A percentile compares a stretch with the other conserved stretches of the same genome.
Evolutionary conservation across 2,113 vertebrate genomes (phyloP).

Genomic region (Tonatia bakeri): DNA sequence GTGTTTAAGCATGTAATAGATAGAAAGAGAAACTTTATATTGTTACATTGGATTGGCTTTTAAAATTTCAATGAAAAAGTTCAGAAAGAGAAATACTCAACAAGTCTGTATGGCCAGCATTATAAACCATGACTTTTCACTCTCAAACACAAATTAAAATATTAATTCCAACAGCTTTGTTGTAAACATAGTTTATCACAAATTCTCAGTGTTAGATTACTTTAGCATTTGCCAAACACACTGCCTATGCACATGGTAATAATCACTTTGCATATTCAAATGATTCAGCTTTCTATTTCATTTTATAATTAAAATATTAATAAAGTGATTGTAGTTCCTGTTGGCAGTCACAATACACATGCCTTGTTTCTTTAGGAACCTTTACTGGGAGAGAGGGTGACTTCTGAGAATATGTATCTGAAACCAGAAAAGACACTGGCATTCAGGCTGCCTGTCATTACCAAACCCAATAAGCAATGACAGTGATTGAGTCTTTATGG

Average conservation of each 20-base stretch:
- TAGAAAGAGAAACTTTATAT: conserved; percentile 4
- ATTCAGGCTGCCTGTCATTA: too few species aligned
- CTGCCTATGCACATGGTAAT: conserved; percentile 22
- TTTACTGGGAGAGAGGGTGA: not conserved
- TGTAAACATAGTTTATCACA: conserved; percentile 62
- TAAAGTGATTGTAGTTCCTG: not conserved
- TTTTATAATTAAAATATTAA: conserved; percentile 41
- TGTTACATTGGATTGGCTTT: conserved; percentile 32
- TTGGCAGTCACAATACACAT: not conserved
- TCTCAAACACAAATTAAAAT: conserved; percentile 16
- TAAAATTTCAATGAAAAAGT: conserved; percentile 71
- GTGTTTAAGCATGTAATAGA: not conserved
- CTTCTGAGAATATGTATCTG: not conserved
- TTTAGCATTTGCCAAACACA: not conserved
- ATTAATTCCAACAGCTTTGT: conserved; percentile 64
- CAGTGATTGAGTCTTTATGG: too few species aligned
- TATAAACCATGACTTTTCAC: conserved; percentile 70
- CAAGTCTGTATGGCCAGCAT: conserved; percentile 40
- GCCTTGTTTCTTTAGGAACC: not conserved
- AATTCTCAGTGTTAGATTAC: conserved; percentile 58
- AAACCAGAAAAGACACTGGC: too few species aligned
- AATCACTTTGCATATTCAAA: conserved; percentile 54
- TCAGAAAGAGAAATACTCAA: conserved; percentile 53
- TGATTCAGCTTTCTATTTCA: not conserved
- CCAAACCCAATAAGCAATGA: too few species aligned